Percentiles rank a stretch among this genome's conserved stretches.
Evolutionary conservation across 2,888 invertebrate genomes (phyloP).

Genomic region (Aphidius colemani): DNA sequence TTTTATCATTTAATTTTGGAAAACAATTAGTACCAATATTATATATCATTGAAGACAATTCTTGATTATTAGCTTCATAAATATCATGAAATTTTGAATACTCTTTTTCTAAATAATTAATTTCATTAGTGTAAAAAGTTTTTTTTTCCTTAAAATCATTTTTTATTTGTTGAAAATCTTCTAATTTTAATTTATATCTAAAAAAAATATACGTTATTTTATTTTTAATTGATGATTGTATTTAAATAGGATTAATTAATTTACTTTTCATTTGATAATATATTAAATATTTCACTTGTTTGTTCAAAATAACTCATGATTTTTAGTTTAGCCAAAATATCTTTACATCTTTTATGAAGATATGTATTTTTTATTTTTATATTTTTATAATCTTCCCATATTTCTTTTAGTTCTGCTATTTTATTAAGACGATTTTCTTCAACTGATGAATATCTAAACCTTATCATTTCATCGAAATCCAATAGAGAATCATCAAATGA

Average conservation of each 20-base stretch:
- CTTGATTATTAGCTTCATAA: conserved; percentile 26
- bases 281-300: conserved; percentile 11
- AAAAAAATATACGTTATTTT: neutral
- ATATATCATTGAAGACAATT: conserved; percentile 27
- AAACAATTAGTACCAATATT: conserved; percentile 27
- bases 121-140: conserved; percentile 16
- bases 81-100: conserved; percentile 16
- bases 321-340: conserved; percentile 30
- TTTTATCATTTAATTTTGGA: conserved; percentile 10
- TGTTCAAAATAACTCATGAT: conserved; percentile 32
- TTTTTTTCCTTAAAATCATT: conserved; percentile 19
- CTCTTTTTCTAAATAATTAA: conserved; percentile 13
- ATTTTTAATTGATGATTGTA: conserved; percentile 13
- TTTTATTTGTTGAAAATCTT: conserved; percentile 30
- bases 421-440: conserved; percentile 31
- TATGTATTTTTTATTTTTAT: conserved; percentile 35
- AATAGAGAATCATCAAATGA: neutral
- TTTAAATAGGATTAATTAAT: conserved; percentile 12
- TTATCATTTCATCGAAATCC: conserved; percentile 1
- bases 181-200: conserved; percentile 35
- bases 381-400: conserved; percentile 28
- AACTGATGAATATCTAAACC: conserved; percentile 10
- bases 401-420: conserved; percentile 29
- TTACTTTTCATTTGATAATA: conserved; percentile 22
- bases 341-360: conserved; percentile 37